A percentile compares a stretch with the other conserved stretches of the same genome.
These are phyloP conservation scores for Acropora tenuis DNA, from an alignment of 64 coral and sea anemone species.

Conservation along the genomic window DNA sequence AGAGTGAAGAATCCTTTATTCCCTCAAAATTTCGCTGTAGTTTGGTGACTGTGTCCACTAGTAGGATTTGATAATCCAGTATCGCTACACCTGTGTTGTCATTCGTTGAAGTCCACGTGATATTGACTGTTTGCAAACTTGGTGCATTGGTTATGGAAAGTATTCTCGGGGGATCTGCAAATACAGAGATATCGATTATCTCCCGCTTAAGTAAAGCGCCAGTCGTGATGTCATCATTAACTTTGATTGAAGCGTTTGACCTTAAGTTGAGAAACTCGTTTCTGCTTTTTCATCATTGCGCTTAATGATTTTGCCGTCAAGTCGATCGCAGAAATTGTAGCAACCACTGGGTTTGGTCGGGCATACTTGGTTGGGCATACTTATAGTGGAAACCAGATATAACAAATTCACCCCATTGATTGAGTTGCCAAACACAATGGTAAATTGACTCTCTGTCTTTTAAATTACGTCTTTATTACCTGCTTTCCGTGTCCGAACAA, in stretches of 20 bases:
- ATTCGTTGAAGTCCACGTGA: constrained; percentile 12
- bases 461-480: not conserved
- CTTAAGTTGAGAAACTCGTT: too few species aligned
- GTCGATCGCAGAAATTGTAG: too few species aligned
- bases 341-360: too few species aligned
- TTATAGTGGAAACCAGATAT: too few species aligned
- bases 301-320: too few species aligned
- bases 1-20: not conserved
- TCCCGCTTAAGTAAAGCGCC: not conserved
- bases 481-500: constrained; percentile 12
- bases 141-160: not conserved
- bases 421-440: too few species aligned
- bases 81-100: not conserved
- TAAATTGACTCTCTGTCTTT: too few species aligned
- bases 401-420: too few species aligned
- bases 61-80: not conserved
- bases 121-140: not conserved
- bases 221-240: not conserved
- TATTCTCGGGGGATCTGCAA: constrained; percentile 12
- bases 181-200: not conserved
- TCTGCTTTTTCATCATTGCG: too few species aligned
- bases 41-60: not conserved
- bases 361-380: too few species aligned
- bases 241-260: too few species aligned
- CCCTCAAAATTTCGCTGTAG: not conserved